Percentiles rank a stretch among this genome's conserved stretches.
Conservation (phyloP, 2,888 invertebrate genomes). For the Idaea biselata region DNA sequence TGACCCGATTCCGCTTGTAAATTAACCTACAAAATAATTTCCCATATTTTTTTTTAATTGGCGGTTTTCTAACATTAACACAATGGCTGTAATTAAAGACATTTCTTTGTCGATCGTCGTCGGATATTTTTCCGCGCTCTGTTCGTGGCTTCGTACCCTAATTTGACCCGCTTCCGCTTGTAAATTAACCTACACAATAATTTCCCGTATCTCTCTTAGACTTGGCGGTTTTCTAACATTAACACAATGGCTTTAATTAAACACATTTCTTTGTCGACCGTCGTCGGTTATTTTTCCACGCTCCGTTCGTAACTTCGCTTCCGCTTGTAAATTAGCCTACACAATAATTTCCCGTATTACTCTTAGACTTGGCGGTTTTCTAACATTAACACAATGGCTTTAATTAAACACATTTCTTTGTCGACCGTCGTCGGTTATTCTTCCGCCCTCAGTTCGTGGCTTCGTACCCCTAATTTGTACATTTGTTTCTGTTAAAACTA, state of each 20-base stretch:
- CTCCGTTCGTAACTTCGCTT: no score
- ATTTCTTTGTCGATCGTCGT: constrained; percentile 56
- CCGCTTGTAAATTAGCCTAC: constrained; percentile 23
- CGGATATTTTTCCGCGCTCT: no score
- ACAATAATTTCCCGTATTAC: constrained; percentile 41
- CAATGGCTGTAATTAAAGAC: constrained; percentile 61
- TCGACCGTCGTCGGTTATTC: constrained; percentile 31
- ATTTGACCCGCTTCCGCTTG: constrained; percentile 25
- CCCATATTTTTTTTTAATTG: constrained; percentile 31
- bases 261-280: constrained; percentile 58
- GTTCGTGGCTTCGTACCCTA: no score
- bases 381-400: constrained; percentile 31
- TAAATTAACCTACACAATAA: constrained; percentile 31
- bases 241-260: constrained; percentile 55
- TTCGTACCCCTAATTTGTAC: constrained; percentile 8
- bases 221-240: constrained; percentile 41
- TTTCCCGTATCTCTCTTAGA: constrained; percentile 35
- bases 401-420: constrained; percentile 71
- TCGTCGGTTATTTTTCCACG: no score
- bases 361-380: constrained; percentile 41
- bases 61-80: constrained; percentile 41
- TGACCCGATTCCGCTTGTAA: constrained; percentile 26
- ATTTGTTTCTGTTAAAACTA: neutral
- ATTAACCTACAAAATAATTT: constrained; percentile 34
- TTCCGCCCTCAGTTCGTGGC: neutral